Base-by-base conservation (phyloP, 2,797 vertebrate species). In the Gadopsis marmoratus region DNA sequence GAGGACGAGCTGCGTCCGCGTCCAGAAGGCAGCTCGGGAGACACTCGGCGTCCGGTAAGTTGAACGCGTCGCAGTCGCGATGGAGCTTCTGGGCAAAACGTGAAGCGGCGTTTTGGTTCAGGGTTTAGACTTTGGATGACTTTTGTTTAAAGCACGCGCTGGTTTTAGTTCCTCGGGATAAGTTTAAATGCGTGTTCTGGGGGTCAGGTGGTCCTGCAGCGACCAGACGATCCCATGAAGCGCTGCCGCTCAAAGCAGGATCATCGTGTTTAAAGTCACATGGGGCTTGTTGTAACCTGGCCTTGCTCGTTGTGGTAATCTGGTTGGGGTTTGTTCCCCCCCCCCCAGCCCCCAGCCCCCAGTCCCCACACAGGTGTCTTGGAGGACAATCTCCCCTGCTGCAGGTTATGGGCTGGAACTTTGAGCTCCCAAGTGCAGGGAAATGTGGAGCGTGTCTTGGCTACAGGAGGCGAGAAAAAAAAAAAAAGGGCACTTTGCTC, bases 201-300 rank as follows among this genome's bases (percentile, higher is more conserved):
- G 76, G 26, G 26, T 87, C 88, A 88, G 84, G 80, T 86, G 77
- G 75, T 70, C 26, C 74, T 43, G 78, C 84, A 21, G 84, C 29
- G 82, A 66, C 0, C 83, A 76, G 83, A 83, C 89, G 87, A 90
- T 92, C 92, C 66, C 69, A 76, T 89, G 88, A 91, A 93, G 88
- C 76, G 88, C 84, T 83, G 87, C 90, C 84, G 78, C 37, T 81
- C 91, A 84, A 92, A 92, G 0, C 29, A 3, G 88, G 92, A 92
- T 92, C 89, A 93, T 92, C 88, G 92, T 61, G 72, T 14, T 88
- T 86, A 87, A 91, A 91, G 79, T 91, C 89, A 54, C 74, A 68
- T 78, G 85, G 65, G 77, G 84, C 83, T 83, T 77, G 79, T 84
- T 41, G 82, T 61, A 63, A 63, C 50, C 76, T 83, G 55, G 59